phyloP scores from a whole-genome alignment of 2,797 vertebrate genomes.

The Margarornis squamiger region DNA sequence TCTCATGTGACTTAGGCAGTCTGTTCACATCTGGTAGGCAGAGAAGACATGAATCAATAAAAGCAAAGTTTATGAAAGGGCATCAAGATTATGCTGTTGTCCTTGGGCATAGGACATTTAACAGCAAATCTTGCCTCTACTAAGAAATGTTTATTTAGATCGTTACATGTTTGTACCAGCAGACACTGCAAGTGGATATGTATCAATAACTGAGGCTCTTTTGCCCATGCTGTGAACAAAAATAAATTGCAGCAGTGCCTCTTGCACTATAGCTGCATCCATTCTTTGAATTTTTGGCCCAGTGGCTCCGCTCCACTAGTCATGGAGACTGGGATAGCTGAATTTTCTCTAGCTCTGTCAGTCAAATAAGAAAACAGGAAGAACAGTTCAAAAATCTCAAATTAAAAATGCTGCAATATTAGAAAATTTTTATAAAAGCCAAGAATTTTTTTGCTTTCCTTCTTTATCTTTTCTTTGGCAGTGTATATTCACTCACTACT shows the following conservation, averaged over 20 bases:
- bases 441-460: not conserved
- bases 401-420: not conserved
- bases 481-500: not conserved
- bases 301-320: not conserved
- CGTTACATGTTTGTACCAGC: not conserved
- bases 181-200: not conserved
- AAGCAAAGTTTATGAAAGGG: not conserved
- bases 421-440: not conserved
- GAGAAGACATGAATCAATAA: not conserved
- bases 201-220: not conserved
- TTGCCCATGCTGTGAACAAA: not conserved
- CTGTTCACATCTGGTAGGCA: not conserved
- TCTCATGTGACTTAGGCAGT: not conserved
- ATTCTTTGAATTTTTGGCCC: not conserved
- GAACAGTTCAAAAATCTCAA: not conserved
- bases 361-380: not conserved
- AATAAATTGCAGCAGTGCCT: not conserved
- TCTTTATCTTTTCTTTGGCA: not conserved
- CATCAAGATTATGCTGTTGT: not conserved
- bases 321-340: not conserved
- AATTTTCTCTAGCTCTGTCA: not conserved
- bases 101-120: not conserved
- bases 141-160: not conserved
- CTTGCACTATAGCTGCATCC: not conserved
- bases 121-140: not conserved